Percentiles rank a stretch among this genome's conserved stretches.
phyloP scores from a whole-genome alignment of 2,113 vertebrate species.

The Odocoileus virginianus region DNA sequence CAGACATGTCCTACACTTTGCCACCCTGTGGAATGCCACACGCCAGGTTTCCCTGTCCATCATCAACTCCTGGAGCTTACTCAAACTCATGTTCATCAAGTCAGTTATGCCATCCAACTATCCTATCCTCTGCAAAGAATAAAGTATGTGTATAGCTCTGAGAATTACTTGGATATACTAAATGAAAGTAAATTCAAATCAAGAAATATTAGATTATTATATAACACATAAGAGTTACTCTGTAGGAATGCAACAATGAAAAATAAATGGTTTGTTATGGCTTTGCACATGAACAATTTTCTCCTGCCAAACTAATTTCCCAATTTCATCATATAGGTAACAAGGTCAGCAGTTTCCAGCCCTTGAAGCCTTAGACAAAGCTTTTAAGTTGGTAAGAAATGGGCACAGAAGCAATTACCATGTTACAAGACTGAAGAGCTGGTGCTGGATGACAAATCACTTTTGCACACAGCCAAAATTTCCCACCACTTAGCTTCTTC shows the following conservation, averaged over 20 bases:
- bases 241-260: not conserved
- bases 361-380: not conserved
- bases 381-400: not conserved
- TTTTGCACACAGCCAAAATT: not conserved
- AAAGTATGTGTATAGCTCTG: not conserved
- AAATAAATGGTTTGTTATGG: not conserved
- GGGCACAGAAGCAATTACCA: accelerated
- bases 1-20: not conserved
- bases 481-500: not conserved
- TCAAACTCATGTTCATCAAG: not conserved
- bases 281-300: not conserved
- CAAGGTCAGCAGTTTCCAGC: not conserved
- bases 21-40: not conserved
- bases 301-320: not conserved
- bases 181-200: not conserved
- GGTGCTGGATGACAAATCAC: not conserved
- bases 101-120: not conserved
- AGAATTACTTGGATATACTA: not conserved
- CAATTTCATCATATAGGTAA: not conserved
- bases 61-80: not conserved
- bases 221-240: not conserved
- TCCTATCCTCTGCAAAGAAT: not conserved
- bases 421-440: not conserved
- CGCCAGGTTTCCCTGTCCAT: not conserved
- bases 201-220: not conserved